phyloP scores from a whole-genome alignment of 2,888 invertebrate species.

The Acanthoscelides obtectus region DNA sequence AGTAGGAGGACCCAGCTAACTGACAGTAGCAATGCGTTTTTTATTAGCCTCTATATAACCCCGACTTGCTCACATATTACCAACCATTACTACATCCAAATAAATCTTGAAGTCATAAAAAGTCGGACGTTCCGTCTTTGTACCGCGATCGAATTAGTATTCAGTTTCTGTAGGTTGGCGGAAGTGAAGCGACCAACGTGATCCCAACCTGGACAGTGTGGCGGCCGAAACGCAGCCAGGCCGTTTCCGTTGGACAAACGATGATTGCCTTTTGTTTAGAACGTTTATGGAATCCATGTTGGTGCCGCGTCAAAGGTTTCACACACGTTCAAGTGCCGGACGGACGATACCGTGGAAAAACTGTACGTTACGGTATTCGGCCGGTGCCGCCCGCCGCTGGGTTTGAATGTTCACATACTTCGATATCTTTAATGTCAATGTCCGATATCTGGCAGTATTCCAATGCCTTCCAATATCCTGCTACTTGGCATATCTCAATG shows the following conservation, averaged over 20 bases:
- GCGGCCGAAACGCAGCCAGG: constrained; percentile 35
- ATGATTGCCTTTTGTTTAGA: neutral
- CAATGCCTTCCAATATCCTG: neutral
- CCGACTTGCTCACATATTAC: neutral
- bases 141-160: constrained; percentile 31
- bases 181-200: constrained; percentile 41
- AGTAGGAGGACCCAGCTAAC: neutral
- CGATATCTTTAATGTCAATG: neutral
- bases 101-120: constrained; percentile 3
- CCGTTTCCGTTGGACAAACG: constrained; percentile 14
- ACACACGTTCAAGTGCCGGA: neutral
- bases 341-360: neutral
- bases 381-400: neutral
- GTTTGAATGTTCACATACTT: neutral
- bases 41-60: neutral
- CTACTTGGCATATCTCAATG: too few relatives aligned
- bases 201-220: constrained; percentile 41
- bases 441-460: neutral
- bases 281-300: neutral
- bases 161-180: constrained; percentile 36
- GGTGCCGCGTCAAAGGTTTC: neutral
- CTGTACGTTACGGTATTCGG: neutral
- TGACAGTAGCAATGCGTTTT: neutral
- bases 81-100: constrained; percentile 3
- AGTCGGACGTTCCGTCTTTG: constrained; percentile 1